Base-by-base conservation (phyloP, 1,140 invertebrate species). In the Ladona fulva region DNA sequence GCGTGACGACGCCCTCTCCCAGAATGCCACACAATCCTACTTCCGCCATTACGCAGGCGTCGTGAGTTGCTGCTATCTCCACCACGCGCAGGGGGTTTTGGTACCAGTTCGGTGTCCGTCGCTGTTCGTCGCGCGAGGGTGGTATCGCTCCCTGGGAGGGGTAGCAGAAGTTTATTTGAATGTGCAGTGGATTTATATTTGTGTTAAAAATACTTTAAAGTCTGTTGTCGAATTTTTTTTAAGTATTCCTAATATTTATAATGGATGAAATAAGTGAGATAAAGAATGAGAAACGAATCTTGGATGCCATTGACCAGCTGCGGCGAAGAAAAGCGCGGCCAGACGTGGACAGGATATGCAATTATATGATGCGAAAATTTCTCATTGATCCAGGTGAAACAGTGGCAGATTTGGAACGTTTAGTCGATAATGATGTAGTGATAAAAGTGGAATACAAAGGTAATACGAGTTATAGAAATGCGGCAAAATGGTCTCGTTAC, bases 361-460 rank as follows among this genome's bases (percentile, higher is more conserved):
- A 92, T 85, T 93, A 91, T 87, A 86, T 94, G 80, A 86, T 92
- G 80, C 88, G 92, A 79, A 90, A 91, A 82, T 92, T 91, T 82
- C 90, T 91, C 80, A 88, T 94, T n/a, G 87, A 89, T 81, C 89
- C 89, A 10, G 86, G 88, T 75, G 92, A 93, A 77, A 93, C 92
- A 12, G 91, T 91, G 82, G 87, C 89, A 29, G 91, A 93, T 84
- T 84, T 95, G 0, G 90, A 93, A 83, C 87, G 89, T 83, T 88
- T 94, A 80, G 90, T 95, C 3, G 92, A 93, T 81, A 89, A 89
- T 73, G 91, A 92, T 83, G 89, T 91, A 79, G 91, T 95, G 16
- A 89, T 93, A 77, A 93, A 93, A 88, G 94, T 95, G 7, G 92
- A 94, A 81, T 95, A 95, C 84, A 95, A 95, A 85, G 93, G 93